Evolutionary conservation across 2,113 vertebrate species (phyloP), one percentile per base, ranked within the genome.

Genomic region (Lates calcarifer): DNA sequence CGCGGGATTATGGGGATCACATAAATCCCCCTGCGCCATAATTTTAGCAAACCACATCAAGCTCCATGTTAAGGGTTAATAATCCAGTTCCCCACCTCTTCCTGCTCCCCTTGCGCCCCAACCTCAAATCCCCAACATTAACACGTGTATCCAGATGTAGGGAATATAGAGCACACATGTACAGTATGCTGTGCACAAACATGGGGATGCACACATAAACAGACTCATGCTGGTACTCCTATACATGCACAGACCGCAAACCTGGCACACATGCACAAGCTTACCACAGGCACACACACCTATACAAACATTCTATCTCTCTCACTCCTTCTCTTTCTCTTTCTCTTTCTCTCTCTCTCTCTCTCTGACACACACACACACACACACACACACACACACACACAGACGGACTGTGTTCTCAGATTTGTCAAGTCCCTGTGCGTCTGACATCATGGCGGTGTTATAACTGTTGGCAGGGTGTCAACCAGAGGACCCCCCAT

Each of bases 401-500:
- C 41, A 73, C 60, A 70, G 63, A 63, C 15, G 10, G 43, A 55
- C 72, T 84, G 64, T 90, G 69, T 89, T 86, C 79, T 74, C 77
- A 78, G 74, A 62, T 81, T 79, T 79, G 82, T 84, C 88, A 72
- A 49, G 81, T 78, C 90, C 85, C 86, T 77, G 83, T 86, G 78
- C 85, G 80, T 78, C 93, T 95, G 90, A 96, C 92, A 95, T 95
- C 93, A 95, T 58, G 81, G 84, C 83, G 71, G 80, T 90, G 93
- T 94, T 94, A 94, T 93, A 94, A 92, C 86, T 84, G 89, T 93
- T 94, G 93, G 94, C 91, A 90, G 82, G 81, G 92, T 90, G 93
- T 92, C 68, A 56, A 62, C 67, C 66, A 74, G n/a, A 79, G 60
- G 55, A 84, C 53, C 58, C 45, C n/a, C 28, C 28, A 35, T 20